Evolutionary conservation across 1,140 invertebrate genomes (phyloP).

Genomic region (Muscidifurax raptorellus): DNA sequence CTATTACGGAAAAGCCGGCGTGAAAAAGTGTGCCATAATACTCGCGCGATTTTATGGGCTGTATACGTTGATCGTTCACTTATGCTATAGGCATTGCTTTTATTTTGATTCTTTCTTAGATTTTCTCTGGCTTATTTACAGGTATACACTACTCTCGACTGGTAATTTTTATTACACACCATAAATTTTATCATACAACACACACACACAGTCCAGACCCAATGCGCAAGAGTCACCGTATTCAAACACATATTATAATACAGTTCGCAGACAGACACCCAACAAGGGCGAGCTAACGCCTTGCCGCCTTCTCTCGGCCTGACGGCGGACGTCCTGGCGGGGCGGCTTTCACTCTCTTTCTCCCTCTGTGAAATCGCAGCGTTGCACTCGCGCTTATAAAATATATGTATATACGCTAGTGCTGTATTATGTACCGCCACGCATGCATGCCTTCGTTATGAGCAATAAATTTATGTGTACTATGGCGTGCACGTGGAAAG

Average conservation of each 20-base stretch:
- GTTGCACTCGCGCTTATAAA: slow-evolving; percentile 16
- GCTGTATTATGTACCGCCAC: neutral
- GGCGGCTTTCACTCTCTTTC: slow-evolving; percentile 65
- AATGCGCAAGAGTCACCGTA: no score
- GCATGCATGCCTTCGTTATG: slow-evolving; percentile 8
- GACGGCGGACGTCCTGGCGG: slow-evolving; percentile 59
- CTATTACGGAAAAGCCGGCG: neutral
- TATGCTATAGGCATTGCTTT: no score
- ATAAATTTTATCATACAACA: no score
- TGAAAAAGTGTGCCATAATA: neutral
- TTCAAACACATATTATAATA: no score
- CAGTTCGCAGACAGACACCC: neutral
- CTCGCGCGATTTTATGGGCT: neutral
- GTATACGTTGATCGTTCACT: no score
- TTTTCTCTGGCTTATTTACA: no score
- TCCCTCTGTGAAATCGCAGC: slow-evolving; percentile 67
- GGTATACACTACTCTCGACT: no score
- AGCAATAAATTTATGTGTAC: neutral
- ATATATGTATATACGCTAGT: neutral
- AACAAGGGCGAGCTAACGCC: slow-evolving; percentile 7
- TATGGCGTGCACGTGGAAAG: neutral
- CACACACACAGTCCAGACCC: no score
- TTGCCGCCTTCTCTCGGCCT: neutral
- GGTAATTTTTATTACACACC: no score
- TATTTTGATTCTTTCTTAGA: no score